A percentile compares a stretch with the other conserved stretches of the same genome.
phyloP scores from a whole-genome alignment of 2,113 vertebrate genomes.

The Passer montanus region DNA sequence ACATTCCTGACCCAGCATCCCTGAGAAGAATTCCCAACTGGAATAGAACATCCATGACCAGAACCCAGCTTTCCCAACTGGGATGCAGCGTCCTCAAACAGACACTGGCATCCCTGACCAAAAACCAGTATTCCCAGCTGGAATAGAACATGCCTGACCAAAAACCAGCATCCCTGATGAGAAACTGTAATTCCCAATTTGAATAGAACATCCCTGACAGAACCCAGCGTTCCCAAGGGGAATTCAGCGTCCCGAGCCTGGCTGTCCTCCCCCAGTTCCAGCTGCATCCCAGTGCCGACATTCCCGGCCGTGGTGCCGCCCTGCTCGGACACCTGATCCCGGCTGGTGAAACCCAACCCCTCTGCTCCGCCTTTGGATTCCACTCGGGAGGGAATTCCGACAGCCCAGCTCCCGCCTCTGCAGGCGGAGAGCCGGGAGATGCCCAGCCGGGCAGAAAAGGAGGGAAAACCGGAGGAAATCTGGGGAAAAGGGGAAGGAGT shows the following conservation, averaged over 20 bases:
- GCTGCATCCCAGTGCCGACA: neutral
- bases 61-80: fast-evolving
- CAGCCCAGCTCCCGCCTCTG: neutral
- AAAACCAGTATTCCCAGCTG: too few relatives aligned
- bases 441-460: neutral
- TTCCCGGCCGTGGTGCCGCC: too few relatives aligned
- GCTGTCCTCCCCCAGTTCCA: fast-evolving
- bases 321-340: fast-evolving
- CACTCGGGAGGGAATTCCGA: neutral
- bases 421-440: fast-evolving
- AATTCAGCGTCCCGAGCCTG: neutral
- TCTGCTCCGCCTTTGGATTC: neutral
- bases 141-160: neutral
- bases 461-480: neutral
- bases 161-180: neutral
- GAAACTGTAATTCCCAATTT: too few relatives aligned
- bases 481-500: neutral
- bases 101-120: neutral
- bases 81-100: too few relatives aligned
- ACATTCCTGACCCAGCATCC: neutral
- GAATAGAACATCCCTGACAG: neutral
- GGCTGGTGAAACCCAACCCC: neutral
- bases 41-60: fast-evolving
- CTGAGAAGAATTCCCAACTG: neutral
- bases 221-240: fast-evolving